Base-by-base conservation (phyloP, 2,797 vertebrate genomes). In the Poecilia velifera region DNA sequence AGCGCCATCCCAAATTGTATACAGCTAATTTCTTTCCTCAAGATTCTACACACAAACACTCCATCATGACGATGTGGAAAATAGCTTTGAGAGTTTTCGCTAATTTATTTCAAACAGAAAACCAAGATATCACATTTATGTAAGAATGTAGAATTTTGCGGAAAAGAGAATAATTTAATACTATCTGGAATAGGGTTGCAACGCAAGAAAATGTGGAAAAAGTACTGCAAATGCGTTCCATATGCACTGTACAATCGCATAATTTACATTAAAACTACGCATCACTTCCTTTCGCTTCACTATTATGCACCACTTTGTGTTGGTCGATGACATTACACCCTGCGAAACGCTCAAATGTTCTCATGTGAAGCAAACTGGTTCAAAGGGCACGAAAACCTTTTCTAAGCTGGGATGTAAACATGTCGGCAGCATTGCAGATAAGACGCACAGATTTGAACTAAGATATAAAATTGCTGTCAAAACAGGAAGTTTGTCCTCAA, bases 401-500 rank as follows among this genome's bases (percentile, higher is more conserved):
- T 71, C 5, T 43, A 13, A 43, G 39, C 5, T 43, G 39, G 66
- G 39, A 45, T 28, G 25, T 45, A 3, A 14, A 28, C 5, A 16
- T 28, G 13, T 46, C 25, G n/a, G 68, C 12, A 71, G 68, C 5
- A 43, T 16, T 8, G 5, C 25, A 6, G 68, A 71, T 71, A 46
- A 45, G 43, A 46, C 25, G 28, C 68, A 45, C 68, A 71, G 68
- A 71, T 71, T 70, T 71, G n/a, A 28, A 3, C 25, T 3, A 16
- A 45, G 41, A 71, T 45, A 45, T 14, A 71, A 43, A 46, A 46
- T 39, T 45, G 68, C 41, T 71, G 68, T 46, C 41, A 45, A 71
- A 71, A 71, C 68, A 71, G 68, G 43, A 71, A 46, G 68, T 46
- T 46, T 71, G 68, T 46, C 41, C 68, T 71, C 43, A 46, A 0